Base-by-base conservation (phyloP, 53 echinoderm and acorn worm species). In the Holothuria scabra region DNA sequence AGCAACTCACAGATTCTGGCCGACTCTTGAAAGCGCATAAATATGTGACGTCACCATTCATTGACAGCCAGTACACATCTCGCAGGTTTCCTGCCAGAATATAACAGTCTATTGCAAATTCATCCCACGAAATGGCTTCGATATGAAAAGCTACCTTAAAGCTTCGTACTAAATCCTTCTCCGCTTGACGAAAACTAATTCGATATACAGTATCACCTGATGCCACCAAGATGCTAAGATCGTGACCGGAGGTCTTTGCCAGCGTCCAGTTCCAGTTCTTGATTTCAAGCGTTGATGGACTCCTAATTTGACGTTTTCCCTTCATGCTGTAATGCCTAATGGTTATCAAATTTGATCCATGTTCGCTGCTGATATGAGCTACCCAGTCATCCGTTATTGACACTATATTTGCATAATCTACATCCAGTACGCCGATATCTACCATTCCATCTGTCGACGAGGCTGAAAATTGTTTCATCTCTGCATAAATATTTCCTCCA, bases 391-490 rank as follows among this genome's bases (percentile, higher is more conserved):
- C 58, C 10, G 46, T 30, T 23, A 78, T 78, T 13, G 49, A 32
- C 13, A 78, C 58, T 4, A 78, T 78, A 32, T 78, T 78, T 49
- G 78, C 78, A 56, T 57, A 78, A 46, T 78, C 78, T 6, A 78
- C 7, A 14, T 56, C 57, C 26, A 21, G 19, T 0, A 23, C 21
- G 2, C 28, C 58, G 9, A 30, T 78, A 32, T 78, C 29, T 18
- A 57, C 14, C 28, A 32, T 52, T 28, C 32, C 56, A 26, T 58
- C 21, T 13, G 56, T 11, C 9, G 25, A 14, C 56, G 30, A 78
- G 11, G 32, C 18, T 28, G 28, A 26, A 9, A 59, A 78, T 46
- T 44, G 10, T 33, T 46, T 24, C 72, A 72, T 16, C 34, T 12
- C 12, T 12, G 58, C 56, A 21, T 78, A 26, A 28, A 23, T 59